Evolutionary conservation across 2,113 vertebrate species (phyloP), one percentile per base, ranked within the genome.

Genomic region (Procavia capensis): DNA sequence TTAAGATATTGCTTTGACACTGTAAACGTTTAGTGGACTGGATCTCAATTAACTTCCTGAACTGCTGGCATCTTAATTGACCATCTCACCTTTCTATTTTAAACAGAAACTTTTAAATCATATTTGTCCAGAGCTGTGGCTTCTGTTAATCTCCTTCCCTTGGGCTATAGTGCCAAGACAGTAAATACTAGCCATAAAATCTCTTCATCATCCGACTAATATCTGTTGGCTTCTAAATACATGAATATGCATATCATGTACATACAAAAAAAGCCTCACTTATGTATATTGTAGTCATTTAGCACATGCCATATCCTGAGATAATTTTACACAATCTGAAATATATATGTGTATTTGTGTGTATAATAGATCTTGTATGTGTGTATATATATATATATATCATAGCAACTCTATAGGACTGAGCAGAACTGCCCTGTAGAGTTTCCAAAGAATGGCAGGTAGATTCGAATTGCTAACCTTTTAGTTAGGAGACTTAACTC

Each of bases 11-110:
- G 36, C 57, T 92, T 91, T 93, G 89, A 97, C 89, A 82, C 70
- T 50, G 95, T 95, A 97, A 95, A 88, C 66, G 96, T 92, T 98
- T 96, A 95, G 85, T 74, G n/a, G 47, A 80, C 39, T 74, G 47
- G 39, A 74, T 94, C 45, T 95, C 91, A 96, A 76, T 96, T 91
- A 96, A 68, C 45, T 91, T 83, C 39, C 11, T 92, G 89, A 95
- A 88, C 89, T 97, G 91, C 66, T 92, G 63, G 19, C 34, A 72
- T 70, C 39, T 90, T 95, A 90, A 95, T 85, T 91, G 72, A 95
- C 86, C 83, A 85, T 72, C 50, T 93, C 63, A 70, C 20, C 66
- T 96, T 97, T 95, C 75, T 82, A 47, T 78, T 97, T 96, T 90
- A 86, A 93, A 88, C 16, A 85, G 29, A 88, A 92, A 6, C 76